Conservation (phyloP, 1,140 invertebrate species). For the Polyergus mexicanus region DNA sequence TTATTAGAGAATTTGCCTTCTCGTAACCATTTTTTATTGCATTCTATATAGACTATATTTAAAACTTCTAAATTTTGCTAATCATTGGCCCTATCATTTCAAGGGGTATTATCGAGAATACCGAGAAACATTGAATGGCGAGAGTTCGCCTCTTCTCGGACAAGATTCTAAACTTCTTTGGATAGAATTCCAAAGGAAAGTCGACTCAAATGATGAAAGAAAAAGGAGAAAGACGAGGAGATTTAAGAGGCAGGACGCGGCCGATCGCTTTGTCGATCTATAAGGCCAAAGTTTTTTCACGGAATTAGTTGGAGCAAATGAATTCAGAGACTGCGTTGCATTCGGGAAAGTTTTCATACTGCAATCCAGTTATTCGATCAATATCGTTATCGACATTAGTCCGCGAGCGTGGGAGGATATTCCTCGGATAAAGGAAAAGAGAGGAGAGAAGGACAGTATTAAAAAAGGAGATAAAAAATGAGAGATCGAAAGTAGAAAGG, state of each 20-base stretch:
- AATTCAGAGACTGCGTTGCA: conserved; percentile 49
- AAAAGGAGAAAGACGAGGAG: conserved; percentile 11
- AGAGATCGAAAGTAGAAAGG: background rate
- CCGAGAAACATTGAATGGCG: conserved; percentile 42
- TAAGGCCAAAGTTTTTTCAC: conserved; percentile 54
- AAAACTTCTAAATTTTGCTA: conserved; percentile 31
- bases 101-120: conserved; percentile 42
- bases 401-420: conserved; percentile 14
- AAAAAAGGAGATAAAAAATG: background rate
- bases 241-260: conserved; percentile 11
- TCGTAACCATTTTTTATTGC: background rate
- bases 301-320: conserved; percentile 56
- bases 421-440: background rate
- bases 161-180: conserved; percentile 56
- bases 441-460: background rate
- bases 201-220: conserved; percentile 35
- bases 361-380: conserved; percentile 13
- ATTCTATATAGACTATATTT: background rate
- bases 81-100: conserved; percentile 16
- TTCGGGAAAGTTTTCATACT: conserved; percentile 49
- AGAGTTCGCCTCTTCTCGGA: conserved; percentile 1
- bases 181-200: conserved; percentile 49
- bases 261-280: conserved; percentile 28
- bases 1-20: background rate
- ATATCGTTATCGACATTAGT: conserved; percentile 46